Evolutionary conservation across 2,113 vertebrate genomes (phyloP).

Genomic region (Thermophis baileyi): DNA sequence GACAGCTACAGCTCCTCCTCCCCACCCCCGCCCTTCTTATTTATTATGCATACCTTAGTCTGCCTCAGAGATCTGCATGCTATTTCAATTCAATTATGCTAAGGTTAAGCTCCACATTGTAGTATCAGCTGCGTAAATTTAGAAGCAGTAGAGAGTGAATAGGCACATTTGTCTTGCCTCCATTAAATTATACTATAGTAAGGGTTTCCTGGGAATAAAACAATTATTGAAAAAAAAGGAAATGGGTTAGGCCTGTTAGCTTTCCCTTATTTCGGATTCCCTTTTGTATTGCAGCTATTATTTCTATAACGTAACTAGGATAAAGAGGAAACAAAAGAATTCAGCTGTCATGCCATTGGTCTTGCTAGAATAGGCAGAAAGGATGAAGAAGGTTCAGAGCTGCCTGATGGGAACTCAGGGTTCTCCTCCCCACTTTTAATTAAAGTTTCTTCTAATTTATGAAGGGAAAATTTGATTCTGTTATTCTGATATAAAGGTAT

Average conservation of each 20-base stretch:
- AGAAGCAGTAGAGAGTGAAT: constrained; percentile 58
- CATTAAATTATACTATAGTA: constrained; percentile 59
- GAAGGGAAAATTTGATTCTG: background rate
- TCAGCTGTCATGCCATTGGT: background rate
- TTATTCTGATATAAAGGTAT: background rate
- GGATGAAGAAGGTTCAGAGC: background rate
- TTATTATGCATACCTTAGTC: constrained; percentile 50
- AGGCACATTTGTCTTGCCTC: constrained; percentile 58
- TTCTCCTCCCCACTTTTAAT: background rate
- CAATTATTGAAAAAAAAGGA: constrained; percentile 55
- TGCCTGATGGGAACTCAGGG: background rate
- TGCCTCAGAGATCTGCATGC: constrained; percentile 46
- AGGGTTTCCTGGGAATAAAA: constrained; percentile 49
- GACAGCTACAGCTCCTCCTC: background rate
- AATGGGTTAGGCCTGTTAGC: constrained; percentile 36
- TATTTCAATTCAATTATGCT: constrained; percentile 63
- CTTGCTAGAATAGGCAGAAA: background rate
- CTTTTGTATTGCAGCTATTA: constrained; percentile 29
- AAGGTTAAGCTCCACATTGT: constrained; percentile 58
- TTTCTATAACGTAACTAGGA: constrained; percentile 35
- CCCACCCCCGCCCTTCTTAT: background rate
- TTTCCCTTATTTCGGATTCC: constrained; percentile 32
- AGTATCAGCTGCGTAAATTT: constrained; percentile 58
- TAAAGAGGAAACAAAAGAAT: constrained; percentile 44
- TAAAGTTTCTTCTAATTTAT: background rate